Percentiles rank a stretch among this genome's conserved stretches.
Evolutionary conservation across 2,797 vertebrate species (phyloP).

Genomic region (Thunnus albacares): DNA sequence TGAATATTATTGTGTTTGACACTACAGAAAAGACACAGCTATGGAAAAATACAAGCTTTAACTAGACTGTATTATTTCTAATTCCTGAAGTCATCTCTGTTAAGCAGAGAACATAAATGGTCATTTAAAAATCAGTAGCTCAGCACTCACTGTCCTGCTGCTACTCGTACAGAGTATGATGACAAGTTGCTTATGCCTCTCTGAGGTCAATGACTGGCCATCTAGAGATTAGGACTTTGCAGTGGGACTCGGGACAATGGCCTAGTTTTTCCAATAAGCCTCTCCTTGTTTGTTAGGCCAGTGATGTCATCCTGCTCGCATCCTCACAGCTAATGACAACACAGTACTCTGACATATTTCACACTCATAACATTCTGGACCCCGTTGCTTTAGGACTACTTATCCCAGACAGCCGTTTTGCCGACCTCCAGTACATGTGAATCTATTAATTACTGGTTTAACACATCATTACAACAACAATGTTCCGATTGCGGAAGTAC

Average conservation of each 20-base stretch:
- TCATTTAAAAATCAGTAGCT: not conserved
- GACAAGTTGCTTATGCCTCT: not conserved
- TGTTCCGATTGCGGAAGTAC: not conserved
- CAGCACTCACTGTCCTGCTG: not conserved
- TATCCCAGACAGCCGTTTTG: not conserved
- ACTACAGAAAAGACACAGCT: not conserved
- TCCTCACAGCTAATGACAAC: slow-evolving; percentile 12
- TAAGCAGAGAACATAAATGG: not conserved
- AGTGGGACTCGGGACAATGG: slow-evolving; percentile 44
- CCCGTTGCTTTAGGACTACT: not conserved
- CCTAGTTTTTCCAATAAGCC: slow-evolving; percentile 58
- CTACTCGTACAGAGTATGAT: not conserved
- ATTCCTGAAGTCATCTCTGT: not conserved
- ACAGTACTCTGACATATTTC: not conserved
- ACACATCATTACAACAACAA: not conserved
- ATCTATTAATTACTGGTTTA: too few species aligned
- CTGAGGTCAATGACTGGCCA: slow-evolving; percentile 40
- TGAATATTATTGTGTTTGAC: not conserved
- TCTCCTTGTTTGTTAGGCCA: slow-evolving; percentile 40
- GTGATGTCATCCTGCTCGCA: slow-evolving; percentile 32
- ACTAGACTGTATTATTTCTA: not conserved
- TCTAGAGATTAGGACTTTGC: slow-evolving; percentile 42
- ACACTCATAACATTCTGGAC: not conserved
- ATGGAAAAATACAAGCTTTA: not conserved
- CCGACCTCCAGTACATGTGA: not conserved